These are phyloP conservation scores for Ditylenchus dipsaci DNA, from an alignment of 1,140 invertebrate genomes.

Conservation along the genomic window DNA sequence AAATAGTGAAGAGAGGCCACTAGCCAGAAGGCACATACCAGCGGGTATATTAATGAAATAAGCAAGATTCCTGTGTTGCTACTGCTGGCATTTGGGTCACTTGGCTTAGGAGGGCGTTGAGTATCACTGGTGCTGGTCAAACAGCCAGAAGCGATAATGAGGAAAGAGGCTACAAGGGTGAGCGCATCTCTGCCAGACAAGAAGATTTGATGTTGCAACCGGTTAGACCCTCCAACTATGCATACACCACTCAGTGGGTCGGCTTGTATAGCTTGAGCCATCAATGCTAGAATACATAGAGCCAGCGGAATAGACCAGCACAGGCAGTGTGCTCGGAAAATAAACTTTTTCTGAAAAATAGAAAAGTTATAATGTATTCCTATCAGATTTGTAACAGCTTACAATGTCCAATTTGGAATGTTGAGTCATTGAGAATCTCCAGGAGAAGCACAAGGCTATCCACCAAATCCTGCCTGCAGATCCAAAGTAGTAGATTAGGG, in stretches of 20 bases:
- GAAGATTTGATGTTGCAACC: conserved; percentile 15
- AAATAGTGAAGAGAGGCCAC: conserved; percentile 8
- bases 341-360: conserved; percentile 19
- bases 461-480: conserved; percentile 31
- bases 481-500: conserved; percentile 24
- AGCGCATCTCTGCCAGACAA: conserved; percentile 14
- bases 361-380: background rate
- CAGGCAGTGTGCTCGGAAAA: conserved; percentile 29
- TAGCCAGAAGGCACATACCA: background rate
- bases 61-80: background rate
- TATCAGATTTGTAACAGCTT: conserved; percentile 7
- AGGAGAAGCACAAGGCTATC: conserved; percentile 17
- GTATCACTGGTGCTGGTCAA: background rate
- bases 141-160: conserved; percentile 11
- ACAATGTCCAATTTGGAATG: conserved; percentile 14
- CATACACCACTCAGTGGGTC: conserved; percentile 31
- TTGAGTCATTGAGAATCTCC: conserved; percentile 17
- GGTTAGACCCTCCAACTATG: conserved; percentile 18
- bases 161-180: conserved; percentile 5
- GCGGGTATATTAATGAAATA: background rate
- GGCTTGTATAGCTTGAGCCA: conserved; percentile 27
- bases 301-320: conserved; percentile 24
- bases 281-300: conserved; percentile 22
- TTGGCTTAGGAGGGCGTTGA: background rate
- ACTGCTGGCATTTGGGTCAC: background rate